phyloP scores from a whole-genome alignment of 2,888 invertebrate genomes.

The Drosophila helvetica region DNA sequence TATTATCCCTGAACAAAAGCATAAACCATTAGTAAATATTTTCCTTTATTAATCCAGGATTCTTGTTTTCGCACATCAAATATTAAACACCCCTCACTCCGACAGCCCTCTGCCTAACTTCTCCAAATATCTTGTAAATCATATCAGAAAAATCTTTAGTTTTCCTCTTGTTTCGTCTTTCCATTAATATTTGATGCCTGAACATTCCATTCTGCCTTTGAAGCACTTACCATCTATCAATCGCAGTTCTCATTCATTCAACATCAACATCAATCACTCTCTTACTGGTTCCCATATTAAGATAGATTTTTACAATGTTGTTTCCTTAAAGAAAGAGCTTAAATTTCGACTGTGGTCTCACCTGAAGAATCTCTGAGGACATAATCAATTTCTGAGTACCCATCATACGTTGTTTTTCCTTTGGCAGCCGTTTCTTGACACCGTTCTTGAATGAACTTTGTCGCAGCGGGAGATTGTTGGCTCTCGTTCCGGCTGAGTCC shows the following conservation, averaged over 20 bases:
- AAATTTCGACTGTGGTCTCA: constrained; percentile 10
- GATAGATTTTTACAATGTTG: no score
- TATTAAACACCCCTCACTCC: background rate
- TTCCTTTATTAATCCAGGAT: no score
- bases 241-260: background rate
- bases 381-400: constrained; percentile 18
- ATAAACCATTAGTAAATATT: no score
- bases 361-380: constrained; percentile 1
- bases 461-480: constrained; percentile 30
- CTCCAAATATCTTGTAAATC: background rate
- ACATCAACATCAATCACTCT: background rate
- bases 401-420: constrained; percentile 37
- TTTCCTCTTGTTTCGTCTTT: no score
- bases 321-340: background rate
- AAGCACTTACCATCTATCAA: background rate
- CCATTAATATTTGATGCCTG: background rate
- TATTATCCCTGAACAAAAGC: no score
- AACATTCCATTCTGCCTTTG: background rate
- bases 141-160: background rate
- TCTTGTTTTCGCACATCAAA: background rate
- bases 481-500: background rate
- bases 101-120: background rate
- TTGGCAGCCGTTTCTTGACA: constrained; percentile 22
- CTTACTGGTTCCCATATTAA: background rate
- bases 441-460: constrained; percentile 23